Evolutionary conservation across 2,797 vertebrate genomes (phyloP).

Genomic region (Ctenopoma multispine): DNA sequence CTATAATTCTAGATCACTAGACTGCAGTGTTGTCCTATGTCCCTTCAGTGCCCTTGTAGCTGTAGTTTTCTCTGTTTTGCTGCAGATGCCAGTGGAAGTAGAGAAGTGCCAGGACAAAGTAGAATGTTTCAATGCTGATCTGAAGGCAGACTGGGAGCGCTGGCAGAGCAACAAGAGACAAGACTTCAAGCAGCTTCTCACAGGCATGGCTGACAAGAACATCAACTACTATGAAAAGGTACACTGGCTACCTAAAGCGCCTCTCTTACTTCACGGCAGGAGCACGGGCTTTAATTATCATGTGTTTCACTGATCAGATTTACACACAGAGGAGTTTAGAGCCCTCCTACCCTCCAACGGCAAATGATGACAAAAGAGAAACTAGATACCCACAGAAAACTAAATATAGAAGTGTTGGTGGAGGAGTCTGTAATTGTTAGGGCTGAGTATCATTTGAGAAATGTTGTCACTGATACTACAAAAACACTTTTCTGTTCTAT

Average conservation of each 20-base stretch:
- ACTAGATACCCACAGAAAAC: background rate
- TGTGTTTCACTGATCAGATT: no score
- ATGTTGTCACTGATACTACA: background rate
- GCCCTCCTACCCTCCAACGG: background rate
- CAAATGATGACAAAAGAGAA: background rate
- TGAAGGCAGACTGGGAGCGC: conserved; percentile 98
- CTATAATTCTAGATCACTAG: background rate
- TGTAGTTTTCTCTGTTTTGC: conserved; percentile 47
- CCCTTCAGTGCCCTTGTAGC: conserved; percentile 51
- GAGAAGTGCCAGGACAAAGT: conserved; percentile 96
- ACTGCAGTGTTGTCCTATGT: conserved; percentile 20
- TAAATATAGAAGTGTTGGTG: background rate
- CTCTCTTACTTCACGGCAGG: background rate
- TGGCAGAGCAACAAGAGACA: conserved; percentile 98
- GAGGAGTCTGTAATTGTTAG: no score
- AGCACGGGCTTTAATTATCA: background rate
- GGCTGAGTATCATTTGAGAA: background rate
- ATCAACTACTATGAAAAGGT: conserved; percentile 98
- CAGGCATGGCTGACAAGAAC: conserved; percentile 95
- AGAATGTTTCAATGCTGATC: conserved; percentile 97
- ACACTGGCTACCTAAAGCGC: background rate
- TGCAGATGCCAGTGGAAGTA: conserved; percentile 91
- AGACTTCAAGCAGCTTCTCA: conserved; percentile 95
- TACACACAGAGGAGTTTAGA: background rate
- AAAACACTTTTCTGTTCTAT: no score